These are phyloP conservation scores for Adelphocoris suturalis DNA, from an alignment of 2,888 invertebrate species.

Conservation along the genomic window DNA sequence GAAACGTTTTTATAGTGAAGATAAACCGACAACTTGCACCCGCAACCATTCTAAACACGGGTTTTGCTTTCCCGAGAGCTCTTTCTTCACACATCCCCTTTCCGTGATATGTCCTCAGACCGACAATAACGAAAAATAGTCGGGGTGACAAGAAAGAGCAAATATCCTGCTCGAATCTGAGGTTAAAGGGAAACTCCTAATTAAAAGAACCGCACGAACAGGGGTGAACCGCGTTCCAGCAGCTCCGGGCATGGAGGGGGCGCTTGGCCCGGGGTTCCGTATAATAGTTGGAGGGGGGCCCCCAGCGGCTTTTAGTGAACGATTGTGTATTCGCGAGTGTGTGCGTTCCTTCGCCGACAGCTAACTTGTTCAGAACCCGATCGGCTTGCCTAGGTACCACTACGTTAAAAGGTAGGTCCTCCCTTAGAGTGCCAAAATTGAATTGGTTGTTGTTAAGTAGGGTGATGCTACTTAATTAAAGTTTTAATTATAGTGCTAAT, in stretches of 20 bases:
- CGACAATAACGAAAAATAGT: background rate
- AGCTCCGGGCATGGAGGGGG: background rate
- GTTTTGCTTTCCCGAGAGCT: background rate
- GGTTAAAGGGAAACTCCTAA: background rate
- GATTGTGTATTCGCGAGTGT: constrained; percentile 40
- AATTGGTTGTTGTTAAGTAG: too few relatives aligned
- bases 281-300: constrained; percentile 40
- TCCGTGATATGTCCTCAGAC: background rate
- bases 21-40: background rate
- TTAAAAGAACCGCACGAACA: background rate
- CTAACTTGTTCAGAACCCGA: background rate
- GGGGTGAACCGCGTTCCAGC: constrained; percentile 8
- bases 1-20: background rate
- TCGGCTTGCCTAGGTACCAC: constrained; percentile 2
- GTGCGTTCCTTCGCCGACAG: constrained; percentile 25
- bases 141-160: background rate
- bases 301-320: constrained; percentile 17
- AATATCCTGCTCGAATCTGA: too few relatives aligned
- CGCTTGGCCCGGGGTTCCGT: background rate
- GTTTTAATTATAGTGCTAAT: too few relatives aligned
- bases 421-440: background rate
- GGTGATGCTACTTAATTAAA: too few relatives aligned
- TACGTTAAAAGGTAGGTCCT: background rate
- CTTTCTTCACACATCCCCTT: background rate
- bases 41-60: background rate